These are phyloP conservation scores for Caenorhabditis plicata DNA, from an alignment of 2,888 invertebrate genomes.

Conservation along the genomic window DNA sequence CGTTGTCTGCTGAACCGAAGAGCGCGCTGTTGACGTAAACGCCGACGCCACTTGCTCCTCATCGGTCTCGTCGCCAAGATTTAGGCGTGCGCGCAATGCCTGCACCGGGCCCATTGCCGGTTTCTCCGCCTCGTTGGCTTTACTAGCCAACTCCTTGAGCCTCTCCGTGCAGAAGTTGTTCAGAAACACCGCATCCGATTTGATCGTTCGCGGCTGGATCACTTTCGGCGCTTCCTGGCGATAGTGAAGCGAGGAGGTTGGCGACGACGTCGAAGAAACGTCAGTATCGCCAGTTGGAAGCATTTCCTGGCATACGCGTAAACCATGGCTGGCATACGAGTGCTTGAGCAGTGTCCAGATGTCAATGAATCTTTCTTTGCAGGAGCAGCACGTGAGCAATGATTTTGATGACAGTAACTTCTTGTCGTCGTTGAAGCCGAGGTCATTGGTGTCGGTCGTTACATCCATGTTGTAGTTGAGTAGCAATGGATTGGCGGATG, in stretches of 20 bases:
- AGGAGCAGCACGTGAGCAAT: constrained; percentile 59
- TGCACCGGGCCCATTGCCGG: no score
- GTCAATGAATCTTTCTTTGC: constrained; percentile 57
- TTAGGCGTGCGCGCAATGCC: constrained; percentile 17
- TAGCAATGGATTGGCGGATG: constrained; percentile 44
- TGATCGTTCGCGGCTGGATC: constrained; percentile 21
- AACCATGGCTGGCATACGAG: constrained; percentile 55
- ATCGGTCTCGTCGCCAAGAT: constrained; percentile 46
- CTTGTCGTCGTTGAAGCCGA: constrained; percentile 25
- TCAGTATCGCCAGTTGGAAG: constrained; percentile 35
- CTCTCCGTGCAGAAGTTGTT: constrained; percentile 58
- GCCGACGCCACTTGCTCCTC: constrained; percentile 50
- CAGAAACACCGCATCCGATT: constrained; percentile 23
- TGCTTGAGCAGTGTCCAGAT: constrained; percentile 63
- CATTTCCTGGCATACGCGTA: constrained; percentile 52
- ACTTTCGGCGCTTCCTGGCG: constrained; percentile 16
- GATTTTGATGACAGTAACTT: constrained; percentile 20
- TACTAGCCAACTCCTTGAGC: constrained; percentile 60
- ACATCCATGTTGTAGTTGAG: constrained; percentile 47
- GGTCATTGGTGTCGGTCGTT: constrained; percentile 50
- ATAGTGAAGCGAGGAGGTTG: constrained; percentile 17
- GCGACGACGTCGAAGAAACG: constrained; percentile 44
- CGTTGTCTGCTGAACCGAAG: not conserved
- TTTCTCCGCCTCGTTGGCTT: constrained; percentile 49
- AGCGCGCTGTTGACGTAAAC: constrained; percentile 41